A percentile compares a stretch with the other conserved stretches of the same genome.
Evolutionary conservation across 2,888 invertebrate genomes (phyloP).

Genomic region (Poecilus cupreus): DNA sequence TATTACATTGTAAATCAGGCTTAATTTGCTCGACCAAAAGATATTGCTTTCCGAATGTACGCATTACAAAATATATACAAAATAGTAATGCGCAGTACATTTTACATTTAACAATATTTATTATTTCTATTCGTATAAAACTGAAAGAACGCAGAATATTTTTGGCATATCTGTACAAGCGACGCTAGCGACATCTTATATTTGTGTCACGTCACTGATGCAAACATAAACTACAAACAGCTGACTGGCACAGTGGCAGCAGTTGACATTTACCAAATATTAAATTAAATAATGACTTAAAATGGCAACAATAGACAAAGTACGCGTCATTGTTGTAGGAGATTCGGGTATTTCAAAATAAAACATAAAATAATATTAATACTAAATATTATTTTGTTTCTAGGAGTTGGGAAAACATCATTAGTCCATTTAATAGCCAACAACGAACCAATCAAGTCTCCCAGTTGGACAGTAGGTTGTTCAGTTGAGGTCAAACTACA

Average conservation of each 20-base stretch:
- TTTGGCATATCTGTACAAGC: too few species aligned
- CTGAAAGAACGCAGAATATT: too few species aligned
- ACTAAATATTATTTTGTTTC: conserved; percentile 42
- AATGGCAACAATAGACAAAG: conserved; percentile 92
- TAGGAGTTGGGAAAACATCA: conserved; percentile 98
- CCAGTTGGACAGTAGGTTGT: conserved; percentile 97
- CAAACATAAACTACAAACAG: too few species aligned
- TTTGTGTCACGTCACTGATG: too few species aligned
- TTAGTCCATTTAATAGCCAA: conserved; percentile 93
- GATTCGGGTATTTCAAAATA: conserved; percentile 82
- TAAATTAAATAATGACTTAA: conserved; percentile 57
- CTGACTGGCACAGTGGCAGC: background rate
- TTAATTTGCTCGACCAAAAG: too few species aligned
- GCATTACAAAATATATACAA: too few species aligned
- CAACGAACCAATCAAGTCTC: conserved; percentile 87
- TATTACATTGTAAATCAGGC: too few species aligned
- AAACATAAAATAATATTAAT: background rate
- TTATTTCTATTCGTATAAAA: too few species aligned
- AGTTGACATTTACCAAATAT: background rate
- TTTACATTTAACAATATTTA: too few species aligned
- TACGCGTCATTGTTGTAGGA: conserved; percentile 92
- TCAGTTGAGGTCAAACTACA: conserved; percentile 96
- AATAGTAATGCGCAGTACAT: too few species aligned
- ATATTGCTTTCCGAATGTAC: too few species aligned
- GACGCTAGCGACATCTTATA: too few species aligned